A percentile compares a stretch with the other conserved stretches of the same genome.
Conservation (phyloP, 2,888 invertebrate species). For the Drosophila neutralis region DNA sequence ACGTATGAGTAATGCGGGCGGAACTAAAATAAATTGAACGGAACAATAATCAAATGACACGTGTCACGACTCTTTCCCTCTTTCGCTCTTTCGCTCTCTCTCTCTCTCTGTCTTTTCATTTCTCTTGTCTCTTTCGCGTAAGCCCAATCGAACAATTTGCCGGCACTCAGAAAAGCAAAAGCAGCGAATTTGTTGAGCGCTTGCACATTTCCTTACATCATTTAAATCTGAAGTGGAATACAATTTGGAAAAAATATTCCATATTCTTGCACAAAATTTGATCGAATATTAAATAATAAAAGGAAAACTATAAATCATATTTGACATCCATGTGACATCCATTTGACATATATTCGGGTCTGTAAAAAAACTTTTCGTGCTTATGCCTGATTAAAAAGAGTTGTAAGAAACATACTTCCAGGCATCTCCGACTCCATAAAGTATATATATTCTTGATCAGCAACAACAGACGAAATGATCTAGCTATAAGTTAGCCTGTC, state of each 20-base stretch:
- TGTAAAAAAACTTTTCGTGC: background rate
- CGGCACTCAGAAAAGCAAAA: background rate
- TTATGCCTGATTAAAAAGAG: background rate
- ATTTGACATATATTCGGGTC: background rate
- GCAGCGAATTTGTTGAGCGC: background rate
- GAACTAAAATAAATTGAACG: slow-evolving; percentile 8
- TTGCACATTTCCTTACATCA: background rate
- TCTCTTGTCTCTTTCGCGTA: background rate
- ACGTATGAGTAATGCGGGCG: slow-evolving; percentile 27
- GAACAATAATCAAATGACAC: slow-evolving; percentile 8
- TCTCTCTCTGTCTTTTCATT: background rate
- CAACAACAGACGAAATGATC: background rate
- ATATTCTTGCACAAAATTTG: background rate
- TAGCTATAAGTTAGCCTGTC: background rate
- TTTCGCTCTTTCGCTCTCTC: background rate
- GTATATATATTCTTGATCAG: background rate
- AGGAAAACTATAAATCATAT: background rate
- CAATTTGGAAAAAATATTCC: background rate
- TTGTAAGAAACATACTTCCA: background rate
- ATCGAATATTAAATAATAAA: background rate
- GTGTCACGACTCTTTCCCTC: background rate
- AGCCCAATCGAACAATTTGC: background rate
- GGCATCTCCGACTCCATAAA: background rate
- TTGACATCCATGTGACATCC: background rate
- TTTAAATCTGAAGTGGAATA: background rate